These are phyloP conservation scores for Craseonycteris thonglongyai DNA, from an alignment of 2,113 vertebrate genomes.

Conservation along the genomic window DNA sequence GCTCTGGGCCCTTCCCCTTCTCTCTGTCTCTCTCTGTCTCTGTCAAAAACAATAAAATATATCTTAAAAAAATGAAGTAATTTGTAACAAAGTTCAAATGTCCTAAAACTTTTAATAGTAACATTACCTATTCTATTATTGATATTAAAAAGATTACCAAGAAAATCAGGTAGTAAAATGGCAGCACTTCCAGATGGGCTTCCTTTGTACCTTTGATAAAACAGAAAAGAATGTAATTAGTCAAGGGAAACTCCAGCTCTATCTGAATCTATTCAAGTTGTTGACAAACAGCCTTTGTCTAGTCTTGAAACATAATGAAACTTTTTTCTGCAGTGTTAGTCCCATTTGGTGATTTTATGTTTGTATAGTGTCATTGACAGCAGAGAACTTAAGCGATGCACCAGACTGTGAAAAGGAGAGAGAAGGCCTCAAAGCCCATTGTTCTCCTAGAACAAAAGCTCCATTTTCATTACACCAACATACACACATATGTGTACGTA, in stretches of 20 bases:
- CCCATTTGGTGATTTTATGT: not conserved
- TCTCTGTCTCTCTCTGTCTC: too few relatives aligned
- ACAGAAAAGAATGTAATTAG: not conserved
- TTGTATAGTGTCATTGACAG: not conserved
- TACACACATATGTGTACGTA: not conserved
- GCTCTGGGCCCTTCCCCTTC: too few relatives aligned
- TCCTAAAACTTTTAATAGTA: not conserved
- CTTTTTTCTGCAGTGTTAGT: not conserved
- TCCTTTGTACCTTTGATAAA: not conserved
- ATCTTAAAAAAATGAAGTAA: too few relatives aligned
- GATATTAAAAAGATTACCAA: not conserved
- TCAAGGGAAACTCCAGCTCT: not conserved
- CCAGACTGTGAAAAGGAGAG: not conserved
- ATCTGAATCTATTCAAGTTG: not conserved
- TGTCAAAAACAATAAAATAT: too few relatives aligned
- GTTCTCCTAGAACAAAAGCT: not conserved
- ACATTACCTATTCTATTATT: not conserved
- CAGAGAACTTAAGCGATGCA: not conserved
- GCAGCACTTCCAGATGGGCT: not conserved
- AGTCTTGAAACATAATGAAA: not conserved
- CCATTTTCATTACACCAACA: not conserved
- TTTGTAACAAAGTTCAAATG: not conserved
- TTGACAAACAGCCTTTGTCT: not conserved
- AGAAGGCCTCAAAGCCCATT: not conserved
- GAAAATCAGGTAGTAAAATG: not conserved